Evolutionary conservation across 2,113 vertebrate genomes (phyloP), one percentile per base, ranked within the genome.

Genomic region (Ochotona princeps): DNA sequence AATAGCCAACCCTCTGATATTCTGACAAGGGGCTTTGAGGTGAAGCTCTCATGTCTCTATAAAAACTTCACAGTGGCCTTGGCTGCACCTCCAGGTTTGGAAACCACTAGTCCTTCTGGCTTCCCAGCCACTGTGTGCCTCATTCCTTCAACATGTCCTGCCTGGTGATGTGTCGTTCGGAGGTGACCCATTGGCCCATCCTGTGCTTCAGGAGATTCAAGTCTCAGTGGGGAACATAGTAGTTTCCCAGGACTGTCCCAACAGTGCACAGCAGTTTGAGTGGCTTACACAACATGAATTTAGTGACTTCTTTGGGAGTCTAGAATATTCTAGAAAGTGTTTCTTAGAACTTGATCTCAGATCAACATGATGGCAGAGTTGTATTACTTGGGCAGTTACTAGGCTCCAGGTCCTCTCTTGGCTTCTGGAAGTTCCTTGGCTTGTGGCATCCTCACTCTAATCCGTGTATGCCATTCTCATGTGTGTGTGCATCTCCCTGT

Each of bases 91-190:
- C 14, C 32, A 8, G 8, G 47, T 12, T 81, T 74, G 70, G 65
- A n/a, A 73, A 10, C 54, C 8, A 12, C 30, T 2, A 1, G 0
- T 17, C 5, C 1, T 3, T 89, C n/a, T 9, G 4, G 15, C 54
- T 28, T 10, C 28, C 11, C 57, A 3, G 0, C 8, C 18, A 12
- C 1, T 2, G 38, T 69, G 35, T 35, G 69, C 9, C 26, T 54
- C 57, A 65, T 21, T 21, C 69, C 20, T 38, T 79, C 79, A 67
- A 4, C 20, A n/a, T 0, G 38, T 47, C 44, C 17, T 63, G 74
- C 18, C 67, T 74, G 74, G 38, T 44, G 38, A 44, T 44, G 38
- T 44, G 38, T 44, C 38, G 38, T 44, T 32, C 65, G 25, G 61
- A 38, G 30, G 8, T 8, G 18, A 28, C 57, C 47, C 15, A 2